phyloP scores from a whole-genome alignment of 2,797 vertebrate species.

The Cichlasoma orientale region DNA sequence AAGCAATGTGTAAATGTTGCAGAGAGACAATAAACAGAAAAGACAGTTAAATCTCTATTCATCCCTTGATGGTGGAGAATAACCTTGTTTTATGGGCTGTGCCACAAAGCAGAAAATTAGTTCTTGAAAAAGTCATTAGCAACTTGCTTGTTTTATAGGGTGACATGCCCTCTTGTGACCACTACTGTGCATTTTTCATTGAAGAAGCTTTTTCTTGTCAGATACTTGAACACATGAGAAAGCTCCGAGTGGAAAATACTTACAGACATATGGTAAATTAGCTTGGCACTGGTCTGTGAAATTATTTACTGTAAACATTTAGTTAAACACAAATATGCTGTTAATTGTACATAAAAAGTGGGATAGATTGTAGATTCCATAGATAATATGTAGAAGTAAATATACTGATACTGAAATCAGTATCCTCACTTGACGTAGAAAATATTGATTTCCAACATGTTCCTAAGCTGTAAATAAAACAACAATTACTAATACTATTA shows the following conservation, averaged over 20 bases:
- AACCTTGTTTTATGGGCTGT: slow-evolving; percentile 77
- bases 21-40: slow-evolving; percentile 75
- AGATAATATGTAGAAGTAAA: neutral
- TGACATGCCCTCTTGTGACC: slow-evolving; percentile 76
- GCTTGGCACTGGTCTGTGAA: slow-evolving; percentile 23
- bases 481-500: neutral
- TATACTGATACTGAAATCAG: neutral
- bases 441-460: neutral
- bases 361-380: neutral
- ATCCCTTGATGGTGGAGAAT: slow-evolving; percentile 80
- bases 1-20: slow-evolving; percentile 72
- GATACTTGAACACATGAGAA: slow-evolving; percentile 57
- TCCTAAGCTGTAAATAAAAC: neutral
- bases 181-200: slow-evolving; percentile 55
- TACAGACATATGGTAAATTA: slow-evolving; percentile 43
- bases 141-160: slow-evolving; percentile 79
- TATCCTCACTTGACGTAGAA: neutral
- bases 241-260: slow-evolving; percentile 48
- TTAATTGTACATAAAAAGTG: neutral
- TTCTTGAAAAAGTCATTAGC: slow-evolving; percentile 85
- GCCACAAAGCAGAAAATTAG: slow-evolving; percentile 81
- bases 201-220: slow-evolving; percentile 59
- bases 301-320: slow-evolving; percentile 22
- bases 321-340: neutral
- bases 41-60: slow-evolving; percentile 83